These are phyloP conservation scores for Holacanthella duospinosa DNA, from an alignment of 2,888 invertebrate species.

Conservation along the genomic window DNA sequence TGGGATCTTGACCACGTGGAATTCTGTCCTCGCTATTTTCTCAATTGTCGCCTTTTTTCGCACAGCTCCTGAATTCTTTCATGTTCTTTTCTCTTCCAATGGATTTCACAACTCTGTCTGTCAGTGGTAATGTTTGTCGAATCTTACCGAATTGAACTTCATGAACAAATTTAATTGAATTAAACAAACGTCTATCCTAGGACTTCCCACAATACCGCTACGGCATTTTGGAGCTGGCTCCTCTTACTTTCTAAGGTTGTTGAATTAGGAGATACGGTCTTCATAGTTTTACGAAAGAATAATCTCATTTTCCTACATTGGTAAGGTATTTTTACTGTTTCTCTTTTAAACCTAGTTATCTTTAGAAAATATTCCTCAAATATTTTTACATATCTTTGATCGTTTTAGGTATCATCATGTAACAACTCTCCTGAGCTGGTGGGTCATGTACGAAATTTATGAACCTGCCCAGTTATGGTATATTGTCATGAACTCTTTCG, in stretches of 20 bases:
- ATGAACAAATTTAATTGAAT: too few species aligned
- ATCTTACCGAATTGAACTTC: not conserved
- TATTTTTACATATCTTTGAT: not conserved
- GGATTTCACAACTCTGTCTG: constrained; percentile 33
- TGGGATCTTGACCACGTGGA: constrained; percentile 27
- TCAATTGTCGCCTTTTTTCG: constrained; percentile 29
- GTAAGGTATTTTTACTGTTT: too few species aligned
- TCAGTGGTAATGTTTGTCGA: constrained; percentile 22
- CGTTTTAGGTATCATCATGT: constrained; percentile 28
- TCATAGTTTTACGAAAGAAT: constrained; percentile 31
- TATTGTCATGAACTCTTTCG: constrained; percentile 29
- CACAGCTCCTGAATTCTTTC: constrained; percentile 29
- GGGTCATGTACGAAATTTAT: constrained; percentile 34
- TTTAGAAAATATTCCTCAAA: too few species aligned
- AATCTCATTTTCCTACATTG: constrained; percentile 32
- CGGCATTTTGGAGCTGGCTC: constrained; percentile 32
- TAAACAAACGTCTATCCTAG: too few species aligned
- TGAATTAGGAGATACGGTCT: constrained; percentile 32
- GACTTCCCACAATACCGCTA: constrained; percentile 30
- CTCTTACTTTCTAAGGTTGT: constrained; percentile 27
- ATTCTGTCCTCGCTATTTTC: constrained; percentile 25
- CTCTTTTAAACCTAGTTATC: too few species aligned
- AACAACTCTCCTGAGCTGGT: constrained; percentile 31
- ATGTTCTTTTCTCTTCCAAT: constrained; percentile 23
- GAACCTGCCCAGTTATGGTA: constrained; percentile 32